Evolutionary conservation across 64 coral and sea anemone species (phyloP).

Genomic region (Catalaphyllia jardinei): DNA sequence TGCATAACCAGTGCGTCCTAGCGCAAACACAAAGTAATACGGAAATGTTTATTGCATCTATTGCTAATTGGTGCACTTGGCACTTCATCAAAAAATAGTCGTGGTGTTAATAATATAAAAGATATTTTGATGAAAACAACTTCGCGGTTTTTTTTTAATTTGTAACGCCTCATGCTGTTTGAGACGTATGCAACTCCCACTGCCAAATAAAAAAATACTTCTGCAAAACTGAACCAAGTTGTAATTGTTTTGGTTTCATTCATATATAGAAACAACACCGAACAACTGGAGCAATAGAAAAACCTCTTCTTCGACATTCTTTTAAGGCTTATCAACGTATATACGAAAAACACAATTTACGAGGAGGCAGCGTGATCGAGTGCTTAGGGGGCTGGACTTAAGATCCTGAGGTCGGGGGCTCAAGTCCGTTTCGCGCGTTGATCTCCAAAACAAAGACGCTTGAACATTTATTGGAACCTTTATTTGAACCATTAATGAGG

Average conservation of each 20-base stretch:
- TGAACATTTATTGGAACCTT: too few relatives aligned
- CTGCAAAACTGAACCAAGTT: not conserved
- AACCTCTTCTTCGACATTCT: not conserved
- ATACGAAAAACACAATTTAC: not conserved
- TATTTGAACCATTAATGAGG: too few relatives aligned
- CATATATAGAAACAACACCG: not conserved
- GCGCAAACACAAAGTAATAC: not conserved
- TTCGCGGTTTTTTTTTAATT: not conserved
- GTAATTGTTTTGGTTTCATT: not conserved
- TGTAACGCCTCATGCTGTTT: not conserved
- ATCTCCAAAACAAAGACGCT: too few relatives aligned
- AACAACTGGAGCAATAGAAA: not conserved
- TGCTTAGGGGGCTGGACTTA: too few relatives aligned
- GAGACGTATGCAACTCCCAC: not conserved
- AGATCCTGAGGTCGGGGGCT: too few relatives aligned
- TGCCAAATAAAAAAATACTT: not conserved
- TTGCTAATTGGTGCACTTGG: not conserved
- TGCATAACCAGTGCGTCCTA: not conserved
- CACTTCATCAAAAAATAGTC: not conserved
- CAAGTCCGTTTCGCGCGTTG: too few relatives aligned
- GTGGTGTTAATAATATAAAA: not conserved
- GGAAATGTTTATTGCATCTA: not conserved
- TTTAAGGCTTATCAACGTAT: not conserved
- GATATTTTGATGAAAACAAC: not conserved
- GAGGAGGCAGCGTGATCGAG: too few relatives aligned